Conservation (phyloP, 2,113 vertebrate genomes). For the Varanus komodoensis region DNA sequence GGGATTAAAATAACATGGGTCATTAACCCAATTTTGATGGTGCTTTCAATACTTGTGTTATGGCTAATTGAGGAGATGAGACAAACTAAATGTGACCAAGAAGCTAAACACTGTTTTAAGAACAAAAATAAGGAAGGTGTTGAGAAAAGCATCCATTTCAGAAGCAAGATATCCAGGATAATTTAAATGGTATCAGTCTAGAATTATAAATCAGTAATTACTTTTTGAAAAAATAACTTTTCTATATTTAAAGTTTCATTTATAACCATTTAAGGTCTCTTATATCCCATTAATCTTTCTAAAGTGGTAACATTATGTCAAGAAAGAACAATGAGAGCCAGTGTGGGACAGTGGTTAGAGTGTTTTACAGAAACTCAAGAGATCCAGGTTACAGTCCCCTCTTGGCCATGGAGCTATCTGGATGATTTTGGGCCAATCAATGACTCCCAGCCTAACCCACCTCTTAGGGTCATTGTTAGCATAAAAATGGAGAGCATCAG, state of each 20-base stretch:
- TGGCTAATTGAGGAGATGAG: slow-evolving; percentile 1
- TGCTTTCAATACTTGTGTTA: neutral
- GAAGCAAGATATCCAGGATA: neutral
- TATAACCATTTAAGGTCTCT: neutral
- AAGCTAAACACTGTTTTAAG: neutral
- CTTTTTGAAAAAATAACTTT: neutral
- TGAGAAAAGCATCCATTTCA: neutral
- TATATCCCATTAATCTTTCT: slow-evolving; percentile 7
- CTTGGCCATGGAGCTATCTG: too few relatives aligned
- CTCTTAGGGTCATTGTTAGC: too few relatives aligned
- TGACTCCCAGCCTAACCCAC: too few relatives aligned
- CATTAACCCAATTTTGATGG: slow-evolving; percentile 3
- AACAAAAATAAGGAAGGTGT: neutral
- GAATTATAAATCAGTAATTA: neutral
- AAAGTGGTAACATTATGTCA: neutral
- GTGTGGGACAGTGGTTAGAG: too few relatives aligned
- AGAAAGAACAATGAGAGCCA: neutral
- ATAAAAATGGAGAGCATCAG: too few relatives aligned
- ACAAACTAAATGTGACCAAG: neutral
- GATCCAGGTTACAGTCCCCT: too few relatives aligned
- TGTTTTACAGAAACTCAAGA: too few relatives aligned
- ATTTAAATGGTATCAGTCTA: neutral
- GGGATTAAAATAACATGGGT: neutral
- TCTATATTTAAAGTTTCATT: neutral
- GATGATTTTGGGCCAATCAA: too few relatives aligned